Percentiles rank a stretch among this genome's conserved stretches.
These are phyloP conservation scores for Lasioglossum vierecki DNA, from an alignment of 2,888 invertebrate species.

Conservation along the genomic window DNA sequence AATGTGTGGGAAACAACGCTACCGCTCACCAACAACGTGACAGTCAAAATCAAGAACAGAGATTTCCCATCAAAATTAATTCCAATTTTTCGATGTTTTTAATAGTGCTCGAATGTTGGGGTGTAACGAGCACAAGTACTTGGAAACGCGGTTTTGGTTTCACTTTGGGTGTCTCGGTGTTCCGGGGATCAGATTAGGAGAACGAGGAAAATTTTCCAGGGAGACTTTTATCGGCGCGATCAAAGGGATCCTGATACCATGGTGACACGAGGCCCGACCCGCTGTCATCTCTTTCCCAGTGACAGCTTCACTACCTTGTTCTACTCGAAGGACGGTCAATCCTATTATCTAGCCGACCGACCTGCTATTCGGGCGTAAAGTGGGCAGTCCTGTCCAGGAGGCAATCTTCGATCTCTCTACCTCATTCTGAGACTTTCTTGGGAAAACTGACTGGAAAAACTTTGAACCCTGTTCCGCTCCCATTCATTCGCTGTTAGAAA, in stretches of 20 bases:
- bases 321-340: slow-evolving; percentile 62
- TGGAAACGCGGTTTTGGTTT: background rate
- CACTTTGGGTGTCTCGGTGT: slow-evolving; percentile 17
- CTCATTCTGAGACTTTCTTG: slow-evolving; percentile 69
- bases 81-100: no score
- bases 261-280: slow-evolving; percentile 58
- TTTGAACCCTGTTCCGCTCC: background rate
- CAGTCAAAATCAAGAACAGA: no score
- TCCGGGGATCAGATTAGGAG: slow-evolving; percentile 47
- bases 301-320: slow-evolving; percentile 79
- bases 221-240: slow-evolving; percentile 62
- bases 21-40: no score
- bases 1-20: no score
- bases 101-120: no score
- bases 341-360: slow-evolving; percentile 74
- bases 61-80: no score
- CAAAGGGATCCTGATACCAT: slow-evolving; percentile 62
- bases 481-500: slow-evolving; percentile 11
- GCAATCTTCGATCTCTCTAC: slow-evolving; percentile 73
- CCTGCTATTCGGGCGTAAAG: slow-evolving; percentile 70
- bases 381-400: slow-evolving; percentile 77
- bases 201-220: slow-evolving; percentile 44
- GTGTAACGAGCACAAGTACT: slow-evolving; percentile 15
- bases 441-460: slow-evolving; percentile 32
- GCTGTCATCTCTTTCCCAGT: slow-evolving; percentile 77